Evolutionary conservation across 2,888 invertebrate genomes (phyloP).

Genomic region (Branchellion lobata): DNA sequence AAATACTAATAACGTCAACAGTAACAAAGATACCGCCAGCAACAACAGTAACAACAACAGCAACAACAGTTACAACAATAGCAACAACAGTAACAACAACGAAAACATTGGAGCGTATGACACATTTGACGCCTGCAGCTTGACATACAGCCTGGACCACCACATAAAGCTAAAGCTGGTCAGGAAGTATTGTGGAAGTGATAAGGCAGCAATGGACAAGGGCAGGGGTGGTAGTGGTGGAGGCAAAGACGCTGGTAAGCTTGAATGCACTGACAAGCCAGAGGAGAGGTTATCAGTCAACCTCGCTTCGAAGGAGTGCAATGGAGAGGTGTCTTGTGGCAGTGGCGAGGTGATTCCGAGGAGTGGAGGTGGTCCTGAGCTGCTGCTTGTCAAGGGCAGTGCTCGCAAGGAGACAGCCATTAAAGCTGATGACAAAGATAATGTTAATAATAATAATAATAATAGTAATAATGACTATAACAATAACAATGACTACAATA

Average conservation of each 20-base stretch:
- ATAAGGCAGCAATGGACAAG: not conserved
- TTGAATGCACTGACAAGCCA: too few species aligned
- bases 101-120: not conserved
- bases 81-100: not conserved
- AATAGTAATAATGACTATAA: too few species aligned
- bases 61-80: not conserved
- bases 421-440: not conserved
- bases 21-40: not conserved
- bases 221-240: not conserved
- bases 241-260: too few species aligned
- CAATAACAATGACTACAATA: too few species aligned
- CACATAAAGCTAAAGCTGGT: constrained; percentile 3
- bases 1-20: not conserved
- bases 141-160: not conserved
- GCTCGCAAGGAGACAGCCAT: too few species aligned
- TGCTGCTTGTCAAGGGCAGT: too few species aligned
- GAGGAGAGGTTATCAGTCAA: too few species aligned
- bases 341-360: too few species aligned
- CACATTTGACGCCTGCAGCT: too few species aligned
- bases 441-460: not conserved
- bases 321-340: too few species aligned
- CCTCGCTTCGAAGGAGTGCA: too few species aligned
- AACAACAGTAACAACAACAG: not conserved
- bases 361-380: too few species aligned
- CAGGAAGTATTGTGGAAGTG: not conserved